Percentiles rank a stretch among this genome's conserved stretches.
phyloP scores from a whole-genome alignment of 2,888 invertebrate genomes.

The Epinotia ramella region DNA sequence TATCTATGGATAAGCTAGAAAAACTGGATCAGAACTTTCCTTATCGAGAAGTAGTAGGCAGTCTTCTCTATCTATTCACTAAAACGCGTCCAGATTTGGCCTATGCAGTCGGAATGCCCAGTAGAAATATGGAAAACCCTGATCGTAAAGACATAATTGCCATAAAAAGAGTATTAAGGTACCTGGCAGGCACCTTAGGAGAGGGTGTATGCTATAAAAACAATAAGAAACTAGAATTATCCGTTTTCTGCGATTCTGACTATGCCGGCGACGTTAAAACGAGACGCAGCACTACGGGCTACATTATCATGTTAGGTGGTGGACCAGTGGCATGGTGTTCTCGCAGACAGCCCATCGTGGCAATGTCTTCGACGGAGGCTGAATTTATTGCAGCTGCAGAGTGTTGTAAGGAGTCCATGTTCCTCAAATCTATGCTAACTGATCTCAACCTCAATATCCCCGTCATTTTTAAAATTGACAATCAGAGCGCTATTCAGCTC shows the following conservation, averaged over 20 bases:
- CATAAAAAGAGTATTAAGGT: neutral
- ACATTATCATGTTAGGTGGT: conserved; percentile 23
- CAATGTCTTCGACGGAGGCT: neutral
- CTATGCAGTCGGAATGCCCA: neutral
- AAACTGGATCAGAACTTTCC: neutral
- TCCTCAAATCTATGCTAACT: neutral
- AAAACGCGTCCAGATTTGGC: conserved; percentile 4
- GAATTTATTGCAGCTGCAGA: no score
- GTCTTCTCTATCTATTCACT: neutral
- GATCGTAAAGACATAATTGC: neutral
- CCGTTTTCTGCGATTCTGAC: conserved; percentile 17
- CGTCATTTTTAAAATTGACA: neutral
- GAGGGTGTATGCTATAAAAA: neutral
- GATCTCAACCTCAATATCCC: neutral
- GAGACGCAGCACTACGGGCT: conserved; percentile 24
- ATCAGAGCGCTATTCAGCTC: conserved; percentile 21
- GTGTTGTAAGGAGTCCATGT: conserved; percentile 17
- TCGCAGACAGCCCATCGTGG: conserved; percentile 38
- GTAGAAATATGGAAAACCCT: conserved; percentile 8
- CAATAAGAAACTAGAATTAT: neutral
- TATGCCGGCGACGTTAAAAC: conserved; percentile 32
- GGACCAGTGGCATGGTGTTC: conserved; percentile 30
- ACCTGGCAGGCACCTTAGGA: no score
- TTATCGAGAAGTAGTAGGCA: neutral
- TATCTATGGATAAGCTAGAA: neutral